phyloP scores from a whole-genome alignment of 2,888 invertebrate genomes.

The Volucella zonaria region DNA sequence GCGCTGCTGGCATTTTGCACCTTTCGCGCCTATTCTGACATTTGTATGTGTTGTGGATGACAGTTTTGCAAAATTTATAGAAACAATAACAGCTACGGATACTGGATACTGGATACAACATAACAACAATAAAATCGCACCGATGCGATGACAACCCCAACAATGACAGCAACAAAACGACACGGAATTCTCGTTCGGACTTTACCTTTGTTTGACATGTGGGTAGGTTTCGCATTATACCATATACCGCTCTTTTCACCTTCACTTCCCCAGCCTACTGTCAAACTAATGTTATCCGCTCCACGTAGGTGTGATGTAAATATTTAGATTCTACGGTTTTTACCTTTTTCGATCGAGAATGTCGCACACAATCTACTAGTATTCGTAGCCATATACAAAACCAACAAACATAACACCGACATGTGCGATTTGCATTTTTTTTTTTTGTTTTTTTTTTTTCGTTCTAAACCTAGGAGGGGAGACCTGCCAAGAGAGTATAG shows the following conservation, averaged over 20 bases:
- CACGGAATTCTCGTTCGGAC: conserved; percentile 53
- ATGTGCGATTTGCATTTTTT: conserved; percentile 67
- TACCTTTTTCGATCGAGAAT: conserved; percentile 33
- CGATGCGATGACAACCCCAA: background rate
- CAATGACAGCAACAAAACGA: conserved; percentile 36
- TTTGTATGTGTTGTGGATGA: conserved; percentile 15
- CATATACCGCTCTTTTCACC: conserved; percentile 3
- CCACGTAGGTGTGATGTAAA: conserved; percentile 70
- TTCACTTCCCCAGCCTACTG: background rate
- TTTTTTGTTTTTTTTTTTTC: conserved; percentile 45
- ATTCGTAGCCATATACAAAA: too few species aligned
- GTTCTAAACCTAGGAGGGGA: background rate
- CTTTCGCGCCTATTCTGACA: conserved; percentile 35
- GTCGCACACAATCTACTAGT: conserved; percentile 30
- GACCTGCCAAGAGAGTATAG: background rate
- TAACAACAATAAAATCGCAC: conserved; percentile 34
- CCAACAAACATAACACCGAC: background rate
- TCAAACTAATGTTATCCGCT: conserved; percentile 17
- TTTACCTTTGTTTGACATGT: conserved; percentile 72
- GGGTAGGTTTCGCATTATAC: conserved; percentile 49
- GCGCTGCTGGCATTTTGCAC: conserved; percentile 18
- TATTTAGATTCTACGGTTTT: conserved; percentile 60
- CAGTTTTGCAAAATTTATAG: conserved; percentile 51
- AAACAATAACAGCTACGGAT: conserved; percentile 50
- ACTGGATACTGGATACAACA: background rate